Conservation (phyloP, 2,113 vertebrate species). For the Vicugna pacos region DNA sequence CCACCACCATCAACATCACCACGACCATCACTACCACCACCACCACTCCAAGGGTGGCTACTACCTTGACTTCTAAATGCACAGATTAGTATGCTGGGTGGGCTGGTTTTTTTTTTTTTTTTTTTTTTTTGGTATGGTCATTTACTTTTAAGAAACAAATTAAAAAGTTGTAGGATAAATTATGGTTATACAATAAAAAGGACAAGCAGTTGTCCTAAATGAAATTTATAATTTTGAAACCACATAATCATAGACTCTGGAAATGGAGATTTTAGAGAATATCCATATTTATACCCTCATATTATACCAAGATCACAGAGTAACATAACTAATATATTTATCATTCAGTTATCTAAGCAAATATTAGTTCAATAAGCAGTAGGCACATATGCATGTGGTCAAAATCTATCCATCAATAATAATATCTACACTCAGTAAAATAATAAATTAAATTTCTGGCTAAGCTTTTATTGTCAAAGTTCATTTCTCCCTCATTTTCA, state of each 20-base stretch:
- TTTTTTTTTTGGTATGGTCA: not conserved
- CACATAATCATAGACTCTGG: constrained; percentile 10
- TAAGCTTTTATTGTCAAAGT: not conserved
- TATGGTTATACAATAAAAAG: not conserved
- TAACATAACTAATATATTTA: constrained; percentile 27
- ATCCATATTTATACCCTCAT: not conserved
- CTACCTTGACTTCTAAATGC: not conserved
- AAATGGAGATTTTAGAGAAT: constrained; percentile 52
- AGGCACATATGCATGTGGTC: not conserved
- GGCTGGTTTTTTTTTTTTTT: too few relatives aligned
- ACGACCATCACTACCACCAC: not conserved
- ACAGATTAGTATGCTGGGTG: not conserved
- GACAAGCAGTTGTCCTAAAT: not conserved
- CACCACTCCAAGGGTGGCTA: not conserved
- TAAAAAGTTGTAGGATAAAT: constrained; percentile 1
- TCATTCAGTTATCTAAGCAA: constrained; percentile 5
- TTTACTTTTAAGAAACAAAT: not conserved
- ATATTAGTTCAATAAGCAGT: constrained; percentile 32
- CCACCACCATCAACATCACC: not conserved
- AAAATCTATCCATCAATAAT: constrained; percentile 48
- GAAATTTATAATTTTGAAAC: constrained; percentile 54
- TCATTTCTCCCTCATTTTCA: constrained; percentile 32
- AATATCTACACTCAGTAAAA: constrained; percentile 38
- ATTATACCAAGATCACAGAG: not conserved
- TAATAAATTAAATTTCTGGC: constrained; percentile 54